Evolutionary conservation across 1,140 invertebrate genomes (phyloP).

Genomic region (Dendroctonus valens): DNA sequence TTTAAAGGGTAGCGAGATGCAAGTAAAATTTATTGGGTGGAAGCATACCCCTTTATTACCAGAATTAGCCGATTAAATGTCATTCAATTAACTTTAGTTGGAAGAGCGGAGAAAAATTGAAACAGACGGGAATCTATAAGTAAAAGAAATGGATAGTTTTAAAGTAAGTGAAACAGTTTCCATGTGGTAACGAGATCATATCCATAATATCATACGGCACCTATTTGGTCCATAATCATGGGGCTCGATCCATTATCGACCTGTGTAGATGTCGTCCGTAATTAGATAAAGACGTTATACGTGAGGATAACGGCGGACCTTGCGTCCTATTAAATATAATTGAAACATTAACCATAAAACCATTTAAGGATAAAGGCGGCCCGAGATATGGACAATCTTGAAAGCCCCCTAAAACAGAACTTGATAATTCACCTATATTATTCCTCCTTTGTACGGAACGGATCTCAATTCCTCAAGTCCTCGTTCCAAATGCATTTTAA

Average conservation of each 20-base stretch:
- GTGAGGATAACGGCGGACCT: conserved; percentile 5
- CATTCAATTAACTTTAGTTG: no score
- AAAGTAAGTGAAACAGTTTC: conserved; percentile 25
- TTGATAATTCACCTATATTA: conserved; percentile 34
- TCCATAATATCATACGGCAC: conserved; percentile 22
- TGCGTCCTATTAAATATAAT: conserved; percentile 32
- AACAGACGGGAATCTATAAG: no score
- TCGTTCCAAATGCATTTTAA: conserved; percentile 38
- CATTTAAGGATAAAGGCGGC: conserved; percentile 29
- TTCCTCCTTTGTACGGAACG: conserved; percentile 26
- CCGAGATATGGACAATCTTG: conserved; percentile 28
- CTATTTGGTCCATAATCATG: conserved; percentile 17
- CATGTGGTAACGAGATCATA: conserved; percentile 22
- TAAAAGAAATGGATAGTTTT: no score
- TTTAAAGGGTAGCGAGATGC: conserved; percentile 9
- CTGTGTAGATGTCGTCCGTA: conserved; percentile 29
- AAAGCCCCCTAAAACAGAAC: conserved; percentile 25
- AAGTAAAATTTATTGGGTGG: conserved; percentile 33
- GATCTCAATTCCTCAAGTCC: conserved; percentile 17
- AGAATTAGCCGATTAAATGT: no score
- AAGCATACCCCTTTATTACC: conserved; percentile 34
- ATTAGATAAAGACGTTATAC: conserved; percentile 30
- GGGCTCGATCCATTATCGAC: conserved; percentile 25
- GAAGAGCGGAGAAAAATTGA: no score
- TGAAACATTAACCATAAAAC: conserved; percentile 36